Percentiles rank a stretch among this genome's conserved stretches.
These are phyloP conservation scores for Agriotes lineatus DNA, from an alignment of 2,888 invertebrate genomes.

Conservation along the genomic window DNA sequence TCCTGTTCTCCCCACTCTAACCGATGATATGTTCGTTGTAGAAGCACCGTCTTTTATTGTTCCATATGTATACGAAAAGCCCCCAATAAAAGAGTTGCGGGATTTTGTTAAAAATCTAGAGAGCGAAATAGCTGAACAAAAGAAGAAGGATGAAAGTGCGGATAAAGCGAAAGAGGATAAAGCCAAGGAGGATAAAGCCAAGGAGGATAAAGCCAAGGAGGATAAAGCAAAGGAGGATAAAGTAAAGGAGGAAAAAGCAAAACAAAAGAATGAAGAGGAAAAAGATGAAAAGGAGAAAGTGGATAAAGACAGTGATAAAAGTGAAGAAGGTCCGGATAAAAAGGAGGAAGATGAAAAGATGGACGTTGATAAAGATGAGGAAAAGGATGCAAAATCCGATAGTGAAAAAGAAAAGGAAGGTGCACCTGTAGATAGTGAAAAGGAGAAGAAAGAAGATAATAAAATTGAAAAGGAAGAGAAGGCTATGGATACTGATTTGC, in stretches of 20 bases:
- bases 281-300: slow-evolving; percentile 46
- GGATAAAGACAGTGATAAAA: slow-evolving; percentile 58
- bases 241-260: slow-evolving; percentile 61
- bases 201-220: slow-evolving; percentile 65
- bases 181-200: slow-evolving; percentile 53
- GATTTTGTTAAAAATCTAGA: slow-evolving; percentile 77
- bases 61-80: slow-evolving; percentile 93
- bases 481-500: slow-evolving; percentile 38
- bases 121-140: slow-evolving; percentile 73
- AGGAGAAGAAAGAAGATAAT: slow-evolving; percentile 62
- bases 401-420: slow-evolving; percentile 63
- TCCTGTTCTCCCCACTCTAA: slow-evolving; percentile 83
- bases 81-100: slow-evolving; percentile 82
- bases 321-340: slow-evolving; percentile 61
- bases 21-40: slow-evolving; percentile 93
- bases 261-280: slow-evolving; percentile 52
- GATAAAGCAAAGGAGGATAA: slow-evolving; percentile 60
- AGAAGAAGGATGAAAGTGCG: slow-evolving; percentile 66
- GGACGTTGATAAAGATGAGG: slow-evolving; percentile 72
- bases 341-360: slow-evolving; percentile 53
- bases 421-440: slow-evolving; percentile 70
- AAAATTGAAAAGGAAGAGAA: slow-evolving; percentile 57
- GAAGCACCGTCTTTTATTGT: slow-evolving; percentile 95
- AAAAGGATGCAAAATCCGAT: slow-evolving; percentile 42
- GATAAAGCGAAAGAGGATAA: slow-evolving; percentile 63